These are phyloP conservation scores for Fulica atra DNA, from an alignment of 2,113 vertebrate species.

Conservation along the genomic window DNA sequence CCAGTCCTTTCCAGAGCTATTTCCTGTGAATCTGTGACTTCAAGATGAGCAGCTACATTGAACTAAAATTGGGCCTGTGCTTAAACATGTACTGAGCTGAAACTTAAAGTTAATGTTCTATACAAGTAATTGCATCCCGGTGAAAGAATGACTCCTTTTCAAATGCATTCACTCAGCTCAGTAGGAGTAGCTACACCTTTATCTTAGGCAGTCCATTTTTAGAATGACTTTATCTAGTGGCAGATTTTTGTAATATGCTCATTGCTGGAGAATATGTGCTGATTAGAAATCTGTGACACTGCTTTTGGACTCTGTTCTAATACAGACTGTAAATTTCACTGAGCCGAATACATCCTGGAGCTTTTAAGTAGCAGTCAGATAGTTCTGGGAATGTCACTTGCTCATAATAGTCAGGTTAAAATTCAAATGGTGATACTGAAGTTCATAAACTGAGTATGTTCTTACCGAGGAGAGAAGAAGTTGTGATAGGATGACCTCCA, in stretches of 20 bases:
- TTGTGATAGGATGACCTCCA: neutral
- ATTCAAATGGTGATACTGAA: neutral
- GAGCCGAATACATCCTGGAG: neutral
- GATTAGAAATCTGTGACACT: neutral
- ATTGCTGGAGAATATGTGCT: neutral
- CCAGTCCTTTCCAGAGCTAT: neutral
- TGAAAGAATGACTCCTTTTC: neutral
- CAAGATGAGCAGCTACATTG: neutral
- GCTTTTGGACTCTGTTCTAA: neutral
- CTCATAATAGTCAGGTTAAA: neutral
- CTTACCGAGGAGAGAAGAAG: neutral
- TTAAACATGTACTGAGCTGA: neutral
- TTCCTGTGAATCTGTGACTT: neutral
- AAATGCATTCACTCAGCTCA: neutral
- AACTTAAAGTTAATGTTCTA: neutral
- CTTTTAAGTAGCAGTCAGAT: neutral
- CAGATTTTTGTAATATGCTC: neutral
- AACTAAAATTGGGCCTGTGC: neutral
- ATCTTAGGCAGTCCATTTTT: neutral
- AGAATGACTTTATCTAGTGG: neutral
- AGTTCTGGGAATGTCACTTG: neutral
- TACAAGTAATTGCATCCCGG: neutral
- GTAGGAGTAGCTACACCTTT: neutral
- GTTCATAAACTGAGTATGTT: neutral
- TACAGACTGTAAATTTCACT: neutral